These are phyloP conservation scores for Meta bourneti DNA, from an alignment of 2,888 invertebrate species.

Conservation along the genomic window DNA sequence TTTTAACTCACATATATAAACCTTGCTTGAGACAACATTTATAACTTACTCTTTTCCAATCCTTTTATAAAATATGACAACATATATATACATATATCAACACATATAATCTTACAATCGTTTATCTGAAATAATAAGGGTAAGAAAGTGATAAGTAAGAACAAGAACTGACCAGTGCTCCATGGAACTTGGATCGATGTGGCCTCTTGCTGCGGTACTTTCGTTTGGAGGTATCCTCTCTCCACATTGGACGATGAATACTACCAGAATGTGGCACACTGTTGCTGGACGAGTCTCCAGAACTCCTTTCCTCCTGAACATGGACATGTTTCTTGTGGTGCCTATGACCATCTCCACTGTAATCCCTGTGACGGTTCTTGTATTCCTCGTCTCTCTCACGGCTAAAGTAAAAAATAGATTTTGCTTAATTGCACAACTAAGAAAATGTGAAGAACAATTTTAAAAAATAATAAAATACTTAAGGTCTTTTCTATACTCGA, in stretches of 20 bases:
- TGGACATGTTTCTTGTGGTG: constrained; percentile 6
- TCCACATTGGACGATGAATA: constrained; percentile 62
- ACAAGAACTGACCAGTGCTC: constrained; percentile 63
- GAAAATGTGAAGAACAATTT: background rate
- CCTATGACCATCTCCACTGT: constrained; percentile 12
- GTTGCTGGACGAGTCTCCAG: constrained; percentile 59
- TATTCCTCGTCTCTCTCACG: constrained; percentile 50
- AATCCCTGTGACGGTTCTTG: constrained; percentile 40
- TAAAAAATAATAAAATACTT: background rate
- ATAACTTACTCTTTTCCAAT: background rate
- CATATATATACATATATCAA: background rate
- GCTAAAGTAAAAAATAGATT: constrained; percentile 6
- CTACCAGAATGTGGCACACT: constrained; percentile 59
- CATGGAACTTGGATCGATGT: constrained; percentile 68
- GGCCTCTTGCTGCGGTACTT: constrained; percentile 73
- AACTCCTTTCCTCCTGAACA: constrained; percentile 27
- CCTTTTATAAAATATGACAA: background rate
- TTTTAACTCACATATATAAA: background rate
- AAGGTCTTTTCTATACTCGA: too few species aligned
- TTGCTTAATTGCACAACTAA: background rate
- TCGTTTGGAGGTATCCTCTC: constrained; percentile 68
- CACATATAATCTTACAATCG: background rate
- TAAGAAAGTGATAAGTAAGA: constrained; percentile 1
- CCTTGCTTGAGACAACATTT: constrained; percentile 29
- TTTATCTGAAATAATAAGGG: background rate